Evolutionary conservation across 2,888 invertebrate genomes (phyloP), one percentile per base, ranked within the genome.

Genomic region (Atethmia centrago): DNA sequence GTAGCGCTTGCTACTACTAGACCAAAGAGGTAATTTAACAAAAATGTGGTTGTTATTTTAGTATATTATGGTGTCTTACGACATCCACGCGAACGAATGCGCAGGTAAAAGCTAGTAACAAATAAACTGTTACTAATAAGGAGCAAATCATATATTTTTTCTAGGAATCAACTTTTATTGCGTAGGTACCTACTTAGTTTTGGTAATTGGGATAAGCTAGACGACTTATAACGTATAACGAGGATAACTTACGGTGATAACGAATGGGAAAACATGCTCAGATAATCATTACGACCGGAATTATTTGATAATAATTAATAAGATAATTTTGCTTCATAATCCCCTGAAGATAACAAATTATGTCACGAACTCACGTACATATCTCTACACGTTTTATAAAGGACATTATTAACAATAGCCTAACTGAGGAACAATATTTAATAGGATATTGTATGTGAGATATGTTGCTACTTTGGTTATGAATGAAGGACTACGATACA

Each of bases 171-270:
- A 28, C 0, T 55, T 70, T 70, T n/a, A 36, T n/a, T 59, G 28
- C 19, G 12, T n/a, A n/a, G n/a, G n/a, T 42, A 14, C 21, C 31
- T 42, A 74, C 69, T 56, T 25, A n/a, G 8, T 36, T n/a, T 70
- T 14, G 14, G 28, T 49, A n/a, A 25, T 80, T 74, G 10, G 8
- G 64, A 31, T 80, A 61, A 74, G 51, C 49, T n/a, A 65, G 25
- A 81, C 21, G 55, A 76, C 36, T 66, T 76, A 77, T 31, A 76
- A 14, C 14, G n/a, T 55, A 76, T 77, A 81, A 66, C 14, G 16
- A 31, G 4, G 28, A 63, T 28, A 45, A 28, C 19, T 28, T 49
- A 63, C 3, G 9, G 31, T 0, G 67, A 81, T 78, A 81, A 56
- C 4, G 12, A 56, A 16, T 40, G 21, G 66, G 66, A 40, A 80